Base-by-base conservation (phyloP, 1,140 invertebrate genomes). In the Hesperophylax magnus region DNA sequence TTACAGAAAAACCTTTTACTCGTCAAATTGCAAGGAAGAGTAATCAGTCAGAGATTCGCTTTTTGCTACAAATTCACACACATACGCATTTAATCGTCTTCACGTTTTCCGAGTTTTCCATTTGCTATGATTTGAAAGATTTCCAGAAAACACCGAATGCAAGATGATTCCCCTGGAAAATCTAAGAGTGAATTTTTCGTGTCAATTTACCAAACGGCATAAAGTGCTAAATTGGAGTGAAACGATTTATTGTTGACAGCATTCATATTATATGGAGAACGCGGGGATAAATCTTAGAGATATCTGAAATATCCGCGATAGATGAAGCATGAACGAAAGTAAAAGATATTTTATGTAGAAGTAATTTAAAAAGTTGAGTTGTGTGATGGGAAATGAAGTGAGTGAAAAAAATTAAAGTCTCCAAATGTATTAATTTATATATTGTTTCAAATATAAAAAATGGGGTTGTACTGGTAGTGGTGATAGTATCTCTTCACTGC, bases 21-120 rank as follows among this genome's bases (percentile, higher is more conserved):
- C 56, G 60, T 20, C 24, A 63, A 77, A 77, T 77, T 77, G 58
- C 22, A 65, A n/a, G 75, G 58, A 63, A 77, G 54, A 63, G 75
- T 56, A 52, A 77, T 77, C 75, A 77, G 14, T 47, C 75, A 63
- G 47, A 24, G 31, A 31, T 22, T 47, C 34, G n/a, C 11, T 22
- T 58, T 56, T 5, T 5, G 22, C 56, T 56, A 9, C 27, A 24
- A 58, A 67, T 67, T 31, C 61, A 2, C 61, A 65, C 24, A 65
- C 22, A 34, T 65, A 47, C 39, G 0, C 39, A 47, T 14, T 47
- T 47, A 47, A 47, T 14, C 34, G 0, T 14, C 39, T 47, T 47
- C 11, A 2, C 39, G 18, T 65, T 65, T 65, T 65, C 20, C 14
- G 63, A 31, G 27, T 27, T 27, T 67, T 31, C 24, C 63, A 67